Base-by-base conservation (phyloP, 2,797 vertebrate species). In the Sebastes cheni region DNA sequence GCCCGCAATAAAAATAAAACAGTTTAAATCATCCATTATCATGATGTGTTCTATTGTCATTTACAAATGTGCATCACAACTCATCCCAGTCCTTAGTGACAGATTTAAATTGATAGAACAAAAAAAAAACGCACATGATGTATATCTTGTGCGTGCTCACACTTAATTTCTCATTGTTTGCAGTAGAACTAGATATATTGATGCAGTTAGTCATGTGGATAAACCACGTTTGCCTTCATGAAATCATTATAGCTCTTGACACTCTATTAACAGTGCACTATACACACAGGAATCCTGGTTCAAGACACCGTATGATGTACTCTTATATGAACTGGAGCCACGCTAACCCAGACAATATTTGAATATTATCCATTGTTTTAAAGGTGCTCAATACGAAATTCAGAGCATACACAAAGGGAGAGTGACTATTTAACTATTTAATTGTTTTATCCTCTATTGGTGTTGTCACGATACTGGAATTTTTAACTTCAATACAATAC, bases 181-280 rank as follows among this genome's bases (percentile, higher is more conserved):
- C 59, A 39, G 42, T 68, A 56, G 42, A 86, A 75, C 34, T 66
- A 69, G 52, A 70, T 67, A 32, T 56, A 69, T 50, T 56, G 70
- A 72, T 71, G 18, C 22, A 55, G 16, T 55, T 61, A 23, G 65
- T 74, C 27, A 60, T 42, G 20, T 25, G n/a, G 65, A 62, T 77
- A 76, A 89, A 50, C 58, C 54, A 12, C 61, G 66, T 78, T 76
- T 75, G 65, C 77, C 29, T 79, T 18, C 20, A 4, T 80, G 54
- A 56, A 32, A n/a, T 75, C 42, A 74, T 58, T 46, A 29, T 18
- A n/a, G 23, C 67, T 59, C 42, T 32, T 64, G 16, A 42, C 50
- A 52, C 46, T 77, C 23, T 27, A 4, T 68, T 68, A 69, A 58
- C 36, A 12, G 30, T 77, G 52, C 58, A 29, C 30, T 67, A 36